Evolutionary conservation across 30 jellyfish, hydroid and myxozoan species (phyloP).

Genomic region (Rhopilema esculentum): DNA sequence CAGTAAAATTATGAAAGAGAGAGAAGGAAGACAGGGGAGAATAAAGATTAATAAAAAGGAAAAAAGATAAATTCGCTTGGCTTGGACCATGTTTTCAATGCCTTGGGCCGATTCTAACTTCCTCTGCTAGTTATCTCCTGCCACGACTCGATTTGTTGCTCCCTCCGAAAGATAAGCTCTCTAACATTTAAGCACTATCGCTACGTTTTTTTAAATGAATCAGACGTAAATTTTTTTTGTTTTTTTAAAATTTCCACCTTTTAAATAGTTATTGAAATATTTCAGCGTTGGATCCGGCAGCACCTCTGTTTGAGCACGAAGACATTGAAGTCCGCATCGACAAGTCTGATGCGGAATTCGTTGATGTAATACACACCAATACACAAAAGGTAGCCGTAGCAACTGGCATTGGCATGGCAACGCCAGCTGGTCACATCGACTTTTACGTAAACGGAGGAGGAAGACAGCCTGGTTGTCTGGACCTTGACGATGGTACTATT

Average conservation of each 20-base stretch:
- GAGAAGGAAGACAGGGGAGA: too few species aligned
- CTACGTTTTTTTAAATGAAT: too few species aligned
- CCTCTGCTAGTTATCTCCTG: too few species aligned
- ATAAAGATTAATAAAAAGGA: too few species aligned
- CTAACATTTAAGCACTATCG: too few species aligned
- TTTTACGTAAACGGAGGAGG: slow-evolving; percentile 88
- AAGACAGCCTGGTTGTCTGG: slow-evolving; percentile 79
- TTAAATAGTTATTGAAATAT: not conserved
- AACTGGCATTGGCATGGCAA: slow-evolving; percentile 75
- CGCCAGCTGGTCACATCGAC: slow-evolving; percentile 80
- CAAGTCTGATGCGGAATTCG: slow-evolving; percentile 89
- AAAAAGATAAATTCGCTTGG: too few species aligned
- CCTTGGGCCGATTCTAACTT: too few species aligned
- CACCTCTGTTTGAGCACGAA: slow-evolving; percentile 82
- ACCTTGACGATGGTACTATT: slow-evolving; percentile 54
- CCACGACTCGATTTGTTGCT: too few species aligned
- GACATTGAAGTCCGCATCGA: slow-evolving; percentile 82
- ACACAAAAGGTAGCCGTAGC: slow-evolving; percentile 58
- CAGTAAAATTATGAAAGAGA: too few species aligned
- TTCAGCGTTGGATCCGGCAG: slow-evolving; percentile 92
- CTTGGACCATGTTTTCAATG: too few species aligned
- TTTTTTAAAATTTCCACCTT: too few species aligned
- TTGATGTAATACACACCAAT: slow-evolving; percentile 85
- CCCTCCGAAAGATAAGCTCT: too few species aligned
- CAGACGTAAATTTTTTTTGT: not conserved